Evolutionary conservation across 1,140 invertebrate species (phyloP).

Genomic region (Hylaeus volcanicus): DNA sequence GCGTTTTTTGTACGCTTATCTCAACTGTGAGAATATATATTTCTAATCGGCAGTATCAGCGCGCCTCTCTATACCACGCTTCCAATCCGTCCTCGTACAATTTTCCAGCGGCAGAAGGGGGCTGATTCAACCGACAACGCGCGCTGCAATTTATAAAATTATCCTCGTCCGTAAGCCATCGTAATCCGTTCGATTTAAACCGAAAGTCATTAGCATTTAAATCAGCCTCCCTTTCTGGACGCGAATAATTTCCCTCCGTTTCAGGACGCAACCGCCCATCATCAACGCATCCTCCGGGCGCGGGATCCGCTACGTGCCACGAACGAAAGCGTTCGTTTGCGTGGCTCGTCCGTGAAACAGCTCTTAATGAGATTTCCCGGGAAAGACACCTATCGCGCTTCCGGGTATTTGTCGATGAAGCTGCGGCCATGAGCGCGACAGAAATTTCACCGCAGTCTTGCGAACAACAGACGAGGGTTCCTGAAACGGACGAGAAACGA

Average conservation of each 20-base stretch:
- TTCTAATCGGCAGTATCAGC: too few species aligned
- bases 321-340: not conserved
- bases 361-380: conserved; percentile 54
- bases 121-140: too few species aligned
- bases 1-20: too few species aligned
- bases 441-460: not conserved
- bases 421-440: not conserved
- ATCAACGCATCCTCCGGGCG: not conserved
- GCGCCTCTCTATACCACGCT: too few species aligned
- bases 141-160: conserved; percentile 13
- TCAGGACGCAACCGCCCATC: not conserved
- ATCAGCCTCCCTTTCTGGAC: conserved; percentile 1
- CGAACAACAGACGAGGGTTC: too few species aligned
- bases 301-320: not conserved
- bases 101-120: too few species aligned
- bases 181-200: conserved; percentile 29
- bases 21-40: too few species aligned
- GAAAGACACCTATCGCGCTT: conserved; percentile 38
- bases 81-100: too few species aligned
- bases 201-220: conserved; percentile 19
- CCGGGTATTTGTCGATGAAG: conserved; percentile 36
- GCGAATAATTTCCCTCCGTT: conserved; percentile 3
- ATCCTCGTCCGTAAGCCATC: not conserved
- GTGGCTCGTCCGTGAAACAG: conserved; percentile 20
- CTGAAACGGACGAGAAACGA: not conserved